Evolutionary conservation across 2,113 vertebrate species (phyloP).

Genomic region (Melanerpes formicivorus): DNA sequence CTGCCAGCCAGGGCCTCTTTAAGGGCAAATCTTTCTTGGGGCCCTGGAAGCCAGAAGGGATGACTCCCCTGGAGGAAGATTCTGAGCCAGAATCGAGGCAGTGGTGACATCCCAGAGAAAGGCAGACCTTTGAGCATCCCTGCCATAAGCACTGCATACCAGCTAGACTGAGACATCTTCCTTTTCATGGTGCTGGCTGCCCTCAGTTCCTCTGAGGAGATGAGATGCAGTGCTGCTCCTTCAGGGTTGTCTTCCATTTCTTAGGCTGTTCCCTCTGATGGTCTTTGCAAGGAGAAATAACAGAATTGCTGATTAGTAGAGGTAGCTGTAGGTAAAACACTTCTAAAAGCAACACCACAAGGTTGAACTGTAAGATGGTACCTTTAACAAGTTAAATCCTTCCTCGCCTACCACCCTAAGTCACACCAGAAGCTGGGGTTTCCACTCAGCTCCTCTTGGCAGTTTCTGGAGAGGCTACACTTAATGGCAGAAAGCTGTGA

Average conservation of each 20-base stretch:
- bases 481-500: background rate
- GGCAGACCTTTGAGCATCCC: background rate
- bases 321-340: background rate
- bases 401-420: background rate
- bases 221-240: background rate
- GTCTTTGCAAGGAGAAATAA: background rate
- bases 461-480: background rate
- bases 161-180: background rate
- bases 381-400: background rate
- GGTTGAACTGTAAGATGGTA: rapidly evolving
- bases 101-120: background rate
- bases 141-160: background rate
- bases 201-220: rapidly evolving
- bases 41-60: background rate
- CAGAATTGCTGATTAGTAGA: background rate
- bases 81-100: background rate
- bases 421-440: background rate
- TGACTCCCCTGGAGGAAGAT: background rate
- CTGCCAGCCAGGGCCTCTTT: background rate
- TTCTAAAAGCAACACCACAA: background rate
- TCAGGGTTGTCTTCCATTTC: background rate
- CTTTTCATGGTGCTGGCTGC: background rate
- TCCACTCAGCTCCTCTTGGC: background rate
- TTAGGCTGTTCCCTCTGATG: background rate
- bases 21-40: background rate